These are phyloP conservation scores for Antigone vipio DNA, from an alignment of 2,113 vertebrate species.

Conservation along the genomic window DNA sequence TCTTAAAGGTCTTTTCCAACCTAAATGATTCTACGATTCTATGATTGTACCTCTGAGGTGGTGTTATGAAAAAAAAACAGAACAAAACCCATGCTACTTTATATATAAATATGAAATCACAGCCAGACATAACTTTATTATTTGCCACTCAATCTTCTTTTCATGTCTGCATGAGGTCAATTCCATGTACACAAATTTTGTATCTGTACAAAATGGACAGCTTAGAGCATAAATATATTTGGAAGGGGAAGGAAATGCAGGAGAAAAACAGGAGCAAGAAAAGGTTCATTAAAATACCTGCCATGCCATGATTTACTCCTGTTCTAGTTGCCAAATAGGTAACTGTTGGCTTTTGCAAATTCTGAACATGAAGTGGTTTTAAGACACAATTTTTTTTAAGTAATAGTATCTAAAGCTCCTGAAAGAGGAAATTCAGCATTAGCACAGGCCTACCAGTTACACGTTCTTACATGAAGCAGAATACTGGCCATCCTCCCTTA, in stretches of 20 bases:
- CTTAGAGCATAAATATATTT: not conserved
- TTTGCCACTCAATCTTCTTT: not conserved
- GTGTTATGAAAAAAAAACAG: not conserved
- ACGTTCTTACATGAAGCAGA: accelerated
- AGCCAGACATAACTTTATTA: not conserved
- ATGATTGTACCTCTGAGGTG: not conserved
- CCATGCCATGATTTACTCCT: not conserved
- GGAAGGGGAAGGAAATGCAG: not conserved
- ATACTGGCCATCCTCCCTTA: not conserved
- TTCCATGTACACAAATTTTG: not conserved
- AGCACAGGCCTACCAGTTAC: not conserved
- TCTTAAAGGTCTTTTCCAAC: too few relatives aligned
- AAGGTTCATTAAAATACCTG: not conserved
- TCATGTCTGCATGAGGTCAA: not conserved
- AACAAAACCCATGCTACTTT: not conserved
- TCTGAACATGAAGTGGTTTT: not conserved
- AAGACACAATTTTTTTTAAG: not conserved
- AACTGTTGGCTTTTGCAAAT: not conserved
- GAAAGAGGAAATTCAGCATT: not conserved
- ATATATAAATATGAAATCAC: not conserved
- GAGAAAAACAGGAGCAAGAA: not conserved
- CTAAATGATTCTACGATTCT: too few relatives aligned
- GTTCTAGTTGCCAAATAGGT: not conserved
- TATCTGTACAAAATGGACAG: not conserved
- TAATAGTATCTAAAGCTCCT: not conserved